phyloP scores from a whole-genome alignment of 2,797 vertebrate genomes.

The Alfaro cultratus region DNA sequence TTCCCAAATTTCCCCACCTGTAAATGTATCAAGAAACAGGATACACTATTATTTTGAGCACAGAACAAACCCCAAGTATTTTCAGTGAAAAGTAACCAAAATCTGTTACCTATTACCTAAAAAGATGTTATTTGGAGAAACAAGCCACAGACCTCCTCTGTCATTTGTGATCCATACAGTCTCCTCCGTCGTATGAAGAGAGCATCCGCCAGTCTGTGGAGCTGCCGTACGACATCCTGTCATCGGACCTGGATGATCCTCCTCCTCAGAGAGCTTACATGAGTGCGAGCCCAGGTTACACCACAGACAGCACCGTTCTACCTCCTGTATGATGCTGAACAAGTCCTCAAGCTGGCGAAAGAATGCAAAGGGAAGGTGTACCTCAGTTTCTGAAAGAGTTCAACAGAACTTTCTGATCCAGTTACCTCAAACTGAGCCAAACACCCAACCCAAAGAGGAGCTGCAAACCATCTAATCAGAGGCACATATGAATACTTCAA shows the following conservation, averaged over 20 bases:
- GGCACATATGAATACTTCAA: constrained; percentile 9
- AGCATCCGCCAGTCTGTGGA: constrained; percentile 81
- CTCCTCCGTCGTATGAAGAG: constrained; percentile 87
- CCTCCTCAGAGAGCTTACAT: constrained; percentile 46
- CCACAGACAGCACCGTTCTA: constrained; percentile 19
- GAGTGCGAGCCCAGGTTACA: constrained; percentile 39
- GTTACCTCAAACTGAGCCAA: constrained; percentile 46
- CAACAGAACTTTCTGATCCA: constrained; percentile 15
- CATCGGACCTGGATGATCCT: constrained; percentile 44
- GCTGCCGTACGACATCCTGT: constrained; percentile 57
- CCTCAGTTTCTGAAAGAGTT: background rate
- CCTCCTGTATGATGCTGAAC: constrained; percentile 53
- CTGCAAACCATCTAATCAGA: background rate
- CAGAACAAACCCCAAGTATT: background rate
- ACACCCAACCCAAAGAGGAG: constrained; percentile 50
- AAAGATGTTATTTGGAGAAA: background rate
- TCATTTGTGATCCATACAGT: constrained; percentile 62
- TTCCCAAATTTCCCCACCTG: background rate
- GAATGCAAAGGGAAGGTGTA: background rate
- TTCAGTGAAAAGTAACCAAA: background rate
- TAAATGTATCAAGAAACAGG: background rate
- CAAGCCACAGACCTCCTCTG: background rate
- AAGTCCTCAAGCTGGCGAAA: background rate
- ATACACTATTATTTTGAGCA: background rate
- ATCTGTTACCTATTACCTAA: background rate